Base-by-base conservation (phyloP, 1,140 invertebrate species). In the Camponotus pennsylvanicus region DNA sequence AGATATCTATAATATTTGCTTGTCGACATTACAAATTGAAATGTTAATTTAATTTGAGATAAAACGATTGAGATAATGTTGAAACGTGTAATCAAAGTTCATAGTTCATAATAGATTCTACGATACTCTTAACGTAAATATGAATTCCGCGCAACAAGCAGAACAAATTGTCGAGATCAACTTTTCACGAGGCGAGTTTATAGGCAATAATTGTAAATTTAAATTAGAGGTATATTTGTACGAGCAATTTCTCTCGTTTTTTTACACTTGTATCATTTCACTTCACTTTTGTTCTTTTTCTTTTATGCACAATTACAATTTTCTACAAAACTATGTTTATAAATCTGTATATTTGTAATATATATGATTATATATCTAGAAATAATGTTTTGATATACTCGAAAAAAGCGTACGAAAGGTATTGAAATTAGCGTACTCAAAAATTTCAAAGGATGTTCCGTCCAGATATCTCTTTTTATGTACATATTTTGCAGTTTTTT, bases 11-110 rank as follows among this genome's bases (percentile, higher is more conserved):
- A 64, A 79, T 13, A 70, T 57, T 73, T 34, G 40, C 37, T 82
- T 70, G 70, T 42, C 55, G 61, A 80, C 63, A 61, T 89, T 40
- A 71, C 57, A 34, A 21, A 69, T 86, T 57, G 59, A 73, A 52
- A 76, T 57, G 66, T 88, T 89, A 70, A 49, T 15, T 78, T 80
- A 59, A 15, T 87, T 27, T 27, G 78, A 79, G 40, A 84, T 21
- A 52, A 64, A 69, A 69, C 49, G 55, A 64, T 78, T 66, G 59
- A 66, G 11, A 42, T 78, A 89, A 73, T 86, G 70, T 77, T 83
- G 21, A 61, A 69, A 85, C 86, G 15, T 90, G 88, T 90, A 88
- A 90, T 90, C 69, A 57, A 88, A 71, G 63, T 90, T 66, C 75
- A 66, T 82, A 90, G 40, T 63, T 83, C 86, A 63, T 69, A 42